Percentiles rank a stretch among this genome's conserved stretches.
These are phyloP conservation scores for Diachasmimorpha longicaudata DNA, from an alignment of 1,140 invertebrate genomes.

Conservation along the genomic window DNA sequence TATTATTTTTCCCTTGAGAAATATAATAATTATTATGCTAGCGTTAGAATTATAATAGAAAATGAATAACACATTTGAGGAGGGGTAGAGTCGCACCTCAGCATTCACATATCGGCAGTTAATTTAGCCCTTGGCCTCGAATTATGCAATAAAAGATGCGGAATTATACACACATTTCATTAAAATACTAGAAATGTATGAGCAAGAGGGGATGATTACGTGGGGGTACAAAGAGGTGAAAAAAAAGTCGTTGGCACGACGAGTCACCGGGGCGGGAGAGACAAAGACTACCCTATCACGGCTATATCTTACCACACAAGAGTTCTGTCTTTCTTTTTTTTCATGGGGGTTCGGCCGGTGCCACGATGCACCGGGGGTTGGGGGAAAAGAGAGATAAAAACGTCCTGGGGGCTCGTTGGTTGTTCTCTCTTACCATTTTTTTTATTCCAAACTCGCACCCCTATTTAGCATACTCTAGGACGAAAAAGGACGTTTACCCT, in stretches of 20 bases:
- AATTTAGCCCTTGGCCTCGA: neutral
- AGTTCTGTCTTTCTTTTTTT: neutral
- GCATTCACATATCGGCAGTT: neutral
- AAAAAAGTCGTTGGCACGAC: conserved; percentile 40
- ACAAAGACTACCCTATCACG: conserved; percentile 42
- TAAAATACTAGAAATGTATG: neutral
- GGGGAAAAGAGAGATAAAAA: conserved; percentile 34
- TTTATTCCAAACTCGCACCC: conserved; percentile 51
- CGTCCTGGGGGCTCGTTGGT: conserved; percentile 54
- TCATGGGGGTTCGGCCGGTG: conserved; percentile 14
- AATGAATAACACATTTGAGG: too few species aligned
- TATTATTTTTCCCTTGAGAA: too few species aligned
- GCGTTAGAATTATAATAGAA: too few species aligned
- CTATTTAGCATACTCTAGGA: conserved; percentile 56
- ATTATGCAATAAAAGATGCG: neutral
- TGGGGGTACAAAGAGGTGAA: neutral
- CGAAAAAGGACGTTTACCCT: conserved; percentile 14
- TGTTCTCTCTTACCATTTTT: conserved; percentile 48
- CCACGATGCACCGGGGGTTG: conserved; percentile 7
- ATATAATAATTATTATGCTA: too few species aligned
- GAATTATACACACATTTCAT: neutral
- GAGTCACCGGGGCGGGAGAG: conserved; percentile 32
- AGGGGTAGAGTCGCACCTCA: too few species aligned
- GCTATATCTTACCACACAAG: conserved; percentile 53
- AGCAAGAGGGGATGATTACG: neutral